Evolutionary conservation across 2,113 vertebrate genomes (phyloP), one percentile per base, ranked within the genome.

Genomic region (Bos javanicus): DNA sequence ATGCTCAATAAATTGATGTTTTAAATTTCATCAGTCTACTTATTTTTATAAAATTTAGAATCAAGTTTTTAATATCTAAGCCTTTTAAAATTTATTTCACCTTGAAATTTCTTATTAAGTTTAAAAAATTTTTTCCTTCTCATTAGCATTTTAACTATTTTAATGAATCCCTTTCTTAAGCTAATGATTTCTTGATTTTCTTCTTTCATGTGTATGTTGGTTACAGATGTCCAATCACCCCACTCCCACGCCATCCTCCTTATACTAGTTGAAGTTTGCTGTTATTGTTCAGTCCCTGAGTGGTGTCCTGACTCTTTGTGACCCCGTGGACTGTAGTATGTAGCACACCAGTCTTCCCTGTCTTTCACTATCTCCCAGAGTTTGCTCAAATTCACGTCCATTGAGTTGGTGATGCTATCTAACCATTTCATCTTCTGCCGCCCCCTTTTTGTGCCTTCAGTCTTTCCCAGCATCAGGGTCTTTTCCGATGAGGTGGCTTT

Each of bases 41-140:
- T 86, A 52, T 28, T 85, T 97, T 86, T 90, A 28, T 54, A 86
- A 94, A 96, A 92, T 52, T 92, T 64, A 88, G 36, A 83, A 78
- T 82, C 11, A 78, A 52, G 1, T 60, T 71, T 64, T 71, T 81
- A 71, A 71, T 71, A 46, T 60, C 16, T 26, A 86, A 78, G 28
- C 2, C 15, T 50, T 97, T 76, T 67, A 33, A 81, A 76, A 36
- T 71, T 46, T 50, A 59, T 12, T n/a, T 78, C 16, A 39, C 62
- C 15, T 95, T 92, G 62, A 92, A 85, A 80, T 85, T 57, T 57
- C 10, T 81, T 43, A 50, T 21, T 81, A 57, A 12, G 6, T 64
- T 89, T n/a, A 52, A 83, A 60, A 14, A 11, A 0, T 12, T 26
- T 82, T 52, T 83, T 17, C 64, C 28, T 82, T 56, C 5, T 87